A percentile compares a stretch with the other conserved stretches of the same genome.
Evolutionary conservation across 1,140 invertebrate species (phyloP).

Genomic region (Myzus persicae): DNA sequence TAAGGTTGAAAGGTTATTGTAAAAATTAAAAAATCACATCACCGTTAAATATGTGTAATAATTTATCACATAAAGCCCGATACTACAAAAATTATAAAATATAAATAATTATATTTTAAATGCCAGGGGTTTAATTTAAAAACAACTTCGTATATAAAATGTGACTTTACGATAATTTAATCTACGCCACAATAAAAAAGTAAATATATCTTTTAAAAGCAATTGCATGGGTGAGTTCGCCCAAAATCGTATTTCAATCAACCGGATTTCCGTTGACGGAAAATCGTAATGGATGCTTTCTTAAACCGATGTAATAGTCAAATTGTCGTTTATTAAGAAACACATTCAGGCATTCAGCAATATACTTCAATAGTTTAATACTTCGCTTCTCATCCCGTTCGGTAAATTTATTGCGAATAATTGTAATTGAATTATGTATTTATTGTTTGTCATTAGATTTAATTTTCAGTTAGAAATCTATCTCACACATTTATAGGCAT

Average conservation of each 20-base stretch:
- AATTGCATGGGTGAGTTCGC: background rate
- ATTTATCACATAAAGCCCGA: background rate
- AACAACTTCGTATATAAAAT: background rate
- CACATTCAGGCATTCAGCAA: background rate
- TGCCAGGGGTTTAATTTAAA: background rate
- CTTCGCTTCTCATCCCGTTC: background rate
- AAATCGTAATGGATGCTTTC: constrained; percentile 33
- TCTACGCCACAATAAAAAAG: background rate
- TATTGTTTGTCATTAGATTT: background rate
- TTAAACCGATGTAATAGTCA: constrained; percentile 3
- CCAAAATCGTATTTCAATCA: constrained; percentile 24
- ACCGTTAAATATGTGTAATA: background rate
- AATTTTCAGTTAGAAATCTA: background rate
- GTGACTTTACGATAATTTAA: background rate
- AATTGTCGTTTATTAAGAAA: constrained; percentile 24
- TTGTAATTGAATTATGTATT: background rate
- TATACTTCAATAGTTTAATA: background rate
- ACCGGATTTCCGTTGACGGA: constrained; percentile 14
- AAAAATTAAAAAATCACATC: background rate
- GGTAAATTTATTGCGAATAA: background rate
- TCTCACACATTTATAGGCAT: background rate
- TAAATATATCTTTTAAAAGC: constrained; percentile 4
- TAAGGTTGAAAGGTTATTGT: no score
- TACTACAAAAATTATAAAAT: background rate
- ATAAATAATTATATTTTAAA: background rate